These are phyloP conservation scores for Taeniopygia guttata DNA, from an alignment of 2,797 vertebrate genomes.

Conservation along the genomic window DNA sequence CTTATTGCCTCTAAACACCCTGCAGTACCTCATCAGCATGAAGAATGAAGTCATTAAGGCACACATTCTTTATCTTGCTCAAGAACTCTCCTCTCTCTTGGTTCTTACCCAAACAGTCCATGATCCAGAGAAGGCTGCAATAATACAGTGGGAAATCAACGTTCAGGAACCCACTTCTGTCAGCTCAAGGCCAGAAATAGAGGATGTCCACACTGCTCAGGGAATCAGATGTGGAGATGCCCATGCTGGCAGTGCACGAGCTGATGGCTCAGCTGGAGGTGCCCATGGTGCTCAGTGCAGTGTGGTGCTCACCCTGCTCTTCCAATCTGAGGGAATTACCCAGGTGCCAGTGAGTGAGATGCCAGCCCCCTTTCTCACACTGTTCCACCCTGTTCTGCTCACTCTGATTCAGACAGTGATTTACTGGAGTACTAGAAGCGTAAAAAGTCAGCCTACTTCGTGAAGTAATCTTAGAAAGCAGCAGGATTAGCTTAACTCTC, in stretches of 20 bases:
- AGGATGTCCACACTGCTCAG: not conserved
- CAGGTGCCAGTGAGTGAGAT: no score
- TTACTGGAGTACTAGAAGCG: not conserved
- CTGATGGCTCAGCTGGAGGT: not conserved
- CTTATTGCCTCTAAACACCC: not conserved
- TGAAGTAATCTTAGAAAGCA: not conserved
- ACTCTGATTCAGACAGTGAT: not conserved
- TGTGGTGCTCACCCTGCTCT: no score
- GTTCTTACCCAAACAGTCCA: not conserved
- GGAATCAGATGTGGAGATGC: not conserved
- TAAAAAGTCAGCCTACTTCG: not conserved
- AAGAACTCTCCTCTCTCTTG: not conserved
- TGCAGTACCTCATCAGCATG: not conserved
- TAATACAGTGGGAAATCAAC: not conserved
- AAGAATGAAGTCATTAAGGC: not conserved
- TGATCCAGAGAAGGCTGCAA: not conserved
- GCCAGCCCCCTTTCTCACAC: not conserved
- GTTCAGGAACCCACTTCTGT: not conserved
- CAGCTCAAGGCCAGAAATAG: not conserved
- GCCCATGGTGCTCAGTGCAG: rapidly evolving
- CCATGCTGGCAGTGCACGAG: rapidly evolving
- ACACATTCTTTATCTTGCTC: not conserved
- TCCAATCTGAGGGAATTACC: not conserved
- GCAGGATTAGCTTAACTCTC: not conserved
- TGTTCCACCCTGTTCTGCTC: not conserved